These are phyloP conservation scores for Brevimyrus niger DNA, from an alignment of 2,113 vertebrate genomes.

Conservation along the genomic window DNA sequence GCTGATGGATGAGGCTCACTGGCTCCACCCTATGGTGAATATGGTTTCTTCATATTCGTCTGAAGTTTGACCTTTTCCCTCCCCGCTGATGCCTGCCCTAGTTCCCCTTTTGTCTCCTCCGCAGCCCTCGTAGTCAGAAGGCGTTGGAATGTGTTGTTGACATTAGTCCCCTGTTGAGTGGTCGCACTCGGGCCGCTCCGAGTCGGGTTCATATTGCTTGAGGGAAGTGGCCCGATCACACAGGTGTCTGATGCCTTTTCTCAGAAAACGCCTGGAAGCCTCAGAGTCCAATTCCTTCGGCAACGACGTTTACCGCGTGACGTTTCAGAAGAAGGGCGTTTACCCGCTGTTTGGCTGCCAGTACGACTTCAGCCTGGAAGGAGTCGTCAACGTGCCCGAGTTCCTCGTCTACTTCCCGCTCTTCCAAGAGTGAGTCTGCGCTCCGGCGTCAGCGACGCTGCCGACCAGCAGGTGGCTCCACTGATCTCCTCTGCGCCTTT, in stretches of 20 bases:
- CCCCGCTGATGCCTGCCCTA: neutral
- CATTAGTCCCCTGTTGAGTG: neutral
- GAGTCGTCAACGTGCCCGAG: slow-evolving; percentile 89
- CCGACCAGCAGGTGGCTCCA: neutral
- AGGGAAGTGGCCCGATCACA: neutral
- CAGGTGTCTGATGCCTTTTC: neutral
- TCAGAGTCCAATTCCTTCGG: slow-evolving; percentile 84
- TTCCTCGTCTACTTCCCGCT: slow-evolving; percentile 96
- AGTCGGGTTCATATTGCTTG: neutral
- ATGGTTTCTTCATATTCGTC: neutral
- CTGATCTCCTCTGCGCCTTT: neutral
- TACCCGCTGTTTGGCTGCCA: slow-evolving; percentile 92
- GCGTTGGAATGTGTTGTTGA: neutral
- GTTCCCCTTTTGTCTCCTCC: neutral
- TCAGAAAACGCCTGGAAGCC: slow-evolving; percentile 79
- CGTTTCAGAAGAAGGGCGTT: slow-evolving; percentile 78
- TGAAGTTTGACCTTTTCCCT: neutral
- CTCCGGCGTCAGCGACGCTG: neutral
- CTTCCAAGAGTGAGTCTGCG: slow-evolving; percentile 75
- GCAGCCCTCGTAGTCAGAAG: neutral
- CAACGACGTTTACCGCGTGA: slow-evolving; percentile 84
- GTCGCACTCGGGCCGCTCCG: neutral
- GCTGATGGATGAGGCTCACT: neutral
- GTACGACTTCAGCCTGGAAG: slow-evolving; percentile 92
- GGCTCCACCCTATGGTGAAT: neutral